A percentile compares a stretch with the other conserved stretches of the same genome.
phyloP scores from a whole-genome alignment of 2,888 invertebrate species.

The Coenonympha glycerion region DNA sequence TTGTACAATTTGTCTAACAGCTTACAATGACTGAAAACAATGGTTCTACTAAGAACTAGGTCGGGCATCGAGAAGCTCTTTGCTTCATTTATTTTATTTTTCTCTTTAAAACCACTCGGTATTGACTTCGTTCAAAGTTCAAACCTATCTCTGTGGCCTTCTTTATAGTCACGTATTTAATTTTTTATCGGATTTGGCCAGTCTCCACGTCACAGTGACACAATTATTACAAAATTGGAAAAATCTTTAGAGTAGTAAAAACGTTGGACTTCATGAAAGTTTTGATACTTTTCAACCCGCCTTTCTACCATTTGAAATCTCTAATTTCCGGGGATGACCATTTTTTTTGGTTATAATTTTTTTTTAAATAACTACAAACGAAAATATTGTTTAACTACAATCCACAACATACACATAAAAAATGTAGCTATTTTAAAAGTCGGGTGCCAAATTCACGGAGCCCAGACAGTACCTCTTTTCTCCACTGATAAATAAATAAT shows the following conservation, averaged over 20 bases:
- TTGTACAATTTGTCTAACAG: not conserved
- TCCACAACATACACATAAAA: too few relatives aligned
- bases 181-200: slow-evolving; percentile 20
- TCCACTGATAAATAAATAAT: too few relatives aligned
- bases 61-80: not conserved
- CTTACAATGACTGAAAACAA: not conserved
- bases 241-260: not conserved
- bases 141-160: slow-evolving; percentile 13
- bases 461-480: too few relatives aligned
- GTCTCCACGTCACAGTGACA: not conserved
- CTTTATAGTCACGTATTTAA: slow-evolving; percentile 23
- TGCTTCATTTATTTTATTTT: not conserved
- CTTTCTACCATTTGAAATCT: too few relatives aligned
- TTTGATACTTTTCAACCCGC: too few relatives aligned
- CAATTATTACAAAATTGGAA: not conserved
- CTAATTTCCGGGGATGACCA: too few relatives aligned
- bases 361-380: too few relatives aligned
- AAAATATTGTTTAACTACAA: too few relatives aligned
- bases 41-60: not conserved
- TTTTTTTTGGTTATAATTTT: too few relatives aligned
- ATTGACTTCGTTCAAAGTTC: not conserved
- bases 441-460: too few relatives aligned
- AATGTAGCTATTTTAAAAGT: too few relatives aligned
- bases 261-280: too few relatives aligned
- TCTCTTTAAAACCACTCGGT: not conserved